Evolutionary conservation across 2,797 vertebrate species (phyloP), one percentile per base, ranked within the genome.

Genomic region (Austrolebias charrua): DNA sequence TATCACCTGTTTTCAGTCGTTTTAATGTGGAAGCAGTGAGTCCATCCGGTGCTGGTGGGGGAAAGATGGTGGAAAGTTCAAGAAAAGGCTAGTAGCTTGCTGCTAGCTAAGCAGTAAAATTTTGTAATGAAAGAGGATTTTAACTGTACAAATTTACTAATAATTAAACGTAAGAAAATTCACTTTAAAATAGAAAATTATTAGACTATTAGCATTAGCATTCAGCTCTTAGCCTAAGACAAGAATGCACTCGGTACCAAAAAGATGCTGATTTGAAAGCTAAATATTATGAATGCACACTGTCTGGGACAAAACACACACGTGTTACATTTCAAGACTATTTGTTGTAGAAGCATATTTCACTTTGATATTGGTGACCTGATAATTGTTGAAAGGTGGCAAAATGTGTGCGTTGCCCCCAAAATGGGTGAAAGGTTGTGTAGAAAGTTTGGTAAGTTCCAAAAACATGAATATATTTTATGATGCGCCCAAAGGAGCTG

Each of bases 291-390:
- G 24, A 24, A 24, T 24, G 24, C 24, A 24, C 24, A 3, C 31
- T 58, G 44, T 13, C 2, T 11, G 56, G 55, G 56, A 42, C 55
- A 43, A 47, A 57, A 54, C 0, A 18, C 28, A n/a, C 4, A n/a
- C 19, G 19, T 0, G 20, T 54, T 38, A 38, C 18, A n/a, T 54
- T 66, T 49, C 9, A 49, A 52, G 5, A 61, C 12, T 38, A 6
- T 20, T 19, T 68, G 55, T 64, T 47, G 54, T 55, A 28, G 5
- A 14, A 20, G 66, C 53, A 69, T 69, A 56, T 73, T 66, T 46
- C 11, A 45, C 64, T 69, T 13, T 0, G 33, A 73, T 51, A 20
- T 43, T 46, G 46, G 35, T 46, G 13, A 50, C 3, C 44, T 55
- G 55, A 28, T 54, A 14, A 24, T 15, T 60, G 45, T 62, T 49